Evolutionary conservation across 1,140 invertebrate genomes (phyloP).

Genomic region (Phymorhynchus buccinoides): DNA sequence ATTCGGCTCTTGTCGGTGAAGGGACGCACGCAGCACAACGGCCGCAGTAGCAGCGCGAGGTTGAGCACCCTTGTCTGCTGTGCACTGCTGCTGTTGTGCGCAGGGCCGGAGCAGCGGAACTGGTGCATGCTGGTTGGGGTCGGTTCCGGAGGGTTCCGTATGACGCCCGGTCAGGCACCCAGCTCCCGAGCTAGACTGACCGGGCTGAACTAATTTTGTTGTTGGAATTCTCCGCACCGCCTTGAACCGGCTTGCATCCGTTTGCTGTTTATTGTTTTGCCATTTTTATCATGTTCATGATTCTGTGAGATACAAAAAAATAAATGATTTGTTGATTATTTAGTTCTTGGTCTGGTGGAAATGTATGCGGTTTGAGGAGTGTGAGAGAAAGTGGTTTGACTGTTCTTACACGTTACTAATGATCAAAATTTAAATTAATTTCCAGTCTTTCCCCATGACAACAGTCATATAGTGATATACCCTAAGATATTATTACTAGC

Average conservation of each 20-base stretch:
- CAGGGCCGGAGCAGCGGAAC: constrained; percentile 1
- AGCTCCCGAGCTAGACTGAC: constrained; percentile 18
- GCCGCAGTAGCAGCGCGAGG: constrained; percentile 1
- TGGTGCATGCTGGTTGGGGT: constrained; percentile 9
- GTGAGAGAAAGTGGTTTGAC: no score
- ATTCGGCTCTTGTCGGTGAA: background rate
- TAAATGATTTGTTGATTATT: no score
- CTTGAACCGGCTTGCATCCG: constrained; percentile 6
- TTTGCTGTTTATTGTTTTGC: constrained; percentile 2
- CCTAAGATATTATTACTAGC: no score
- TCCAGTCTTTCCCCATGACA: no score
- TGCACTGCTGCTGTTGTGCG: background rate
- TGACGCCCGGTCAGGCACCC: constrained; percentile 21
- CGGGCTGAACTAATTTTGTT: background rate
- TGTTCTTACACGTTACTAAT: no score
- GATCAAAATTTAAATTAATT: no score
- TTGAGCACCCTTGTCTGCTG: constrained; percentile 31
- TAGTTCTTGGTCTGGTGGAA: no score
- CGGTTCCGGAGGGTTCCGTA: background rate
- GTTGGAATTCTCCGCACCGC: background rate
- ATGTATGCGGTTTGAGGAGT: no score
- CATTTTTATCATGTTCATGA: background rate
- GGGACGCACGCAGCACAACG: background rate
- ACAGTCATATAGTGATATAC: no score
- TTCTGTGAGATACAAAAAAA: background rate